phyloP scores from a whole-genome alignment of 2,888 invertebrate species.

The Chrysotoxum bicinctum region DNA sequence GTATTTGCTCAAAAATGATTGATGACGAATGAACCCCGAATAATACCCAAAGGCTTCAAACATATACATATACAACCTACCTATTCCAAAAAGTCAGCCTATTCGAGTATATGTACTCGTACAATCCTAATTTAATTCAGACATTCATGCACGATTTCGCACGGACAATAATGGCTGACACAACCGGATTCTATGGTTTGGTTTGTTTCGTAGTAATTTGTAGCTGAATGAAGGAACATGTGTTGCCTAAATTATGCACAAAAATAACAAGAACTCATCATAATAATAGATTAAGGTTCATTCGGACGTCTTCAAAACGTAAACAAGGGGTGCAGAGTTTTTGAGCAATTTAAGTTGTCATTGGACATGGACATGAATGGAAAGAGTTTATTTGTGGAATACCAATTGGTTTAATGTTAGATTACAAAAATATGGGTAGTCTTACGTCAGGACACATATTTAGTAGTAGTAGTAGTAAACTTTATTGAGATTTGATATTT shows the following conservation, averaged over 20 bases:
- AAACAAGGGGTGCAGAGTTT: not conserved
- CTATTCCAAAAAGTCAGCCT: not conserved
- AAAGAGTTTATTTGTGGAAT: not conserved
- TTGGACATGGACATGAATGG: not conserved
- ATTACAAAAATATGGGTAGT: too few relatives aligned
- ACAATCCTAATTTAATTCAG: not conserved
- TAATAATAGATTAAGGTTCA: constrained; percentile 24
- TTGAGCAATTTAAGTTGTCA: not conserved
- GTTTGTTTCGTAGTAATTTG: constrained; percentile 37
- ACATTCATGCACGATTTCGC: constrained; percentile 7
- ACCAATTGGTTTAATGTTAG: not conserved
- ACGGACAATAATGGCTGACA: constrained; percentile 13
- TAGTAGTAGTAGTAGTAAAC: too few relatives aligned
- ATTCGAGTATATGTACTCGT: not conserved
- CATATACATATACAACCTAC: not conserved
- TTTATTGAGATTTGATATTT: too few relatives aligned
- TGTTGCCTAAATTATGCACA: constrained; percentile 46
- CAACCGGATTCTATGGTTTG: constrained; percentile 7
- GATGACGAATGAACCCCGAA: constrained; percentile 16
- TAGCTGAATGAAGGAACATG: constrained; percentile 37
- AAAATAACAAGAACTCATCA: constrained; percentile 17
- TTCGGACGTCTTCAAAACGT: not conserved
- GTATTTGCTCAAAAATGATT: constrained; percentile 2
- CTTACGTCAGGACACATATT: too few relatives aligned
- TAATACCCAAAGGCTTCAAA: constrained; percentile 48